Base-by-base conservation (phyloP, 1,140 invertebrate genomes). In the Adoxophyes honmai region DNA sequence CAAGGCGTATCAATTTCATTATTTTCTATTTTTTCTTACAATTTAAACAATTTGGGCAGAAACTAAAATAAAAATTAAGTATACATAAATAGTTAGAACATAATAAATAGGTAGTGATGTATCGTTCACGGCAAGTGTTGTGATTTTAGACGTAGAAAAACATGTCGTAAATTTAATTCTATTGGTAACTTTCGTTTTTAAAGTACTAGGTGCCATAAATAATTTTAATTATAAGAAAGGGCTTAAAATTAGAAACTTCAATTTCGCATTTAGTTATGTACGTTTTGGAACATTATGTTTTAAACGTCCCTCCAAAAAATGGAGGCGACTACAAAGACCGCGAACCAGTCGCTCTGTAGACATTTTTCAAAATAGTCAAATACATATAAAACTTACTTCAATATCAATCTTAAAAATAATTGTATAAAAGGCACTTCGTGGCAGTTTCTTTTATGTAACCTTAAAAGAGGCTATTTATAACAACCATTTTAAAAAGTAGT, bases 361-460 rank as follows among this genome's bases (percentile, higher is more conserved):
- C 52, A 60, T 57, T 54, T 64, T 38, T 64, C 59, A 61, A 71
- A 61, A 71, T 64, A 65, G 55, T 60, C 59, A 60, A 55, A 66
- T 60, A 59, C 53, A 53, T 64, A 70, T 60, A 66, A 68, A 63
- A 64, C 61, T 59, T 66, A 62, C 54, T 59, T 72, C 55, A 59
- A 68, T 69, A 64, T 70, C 58, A 48, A 55, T 33, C 34, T 52
- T 54, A 60, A 48, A 38, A 69, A 66, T 68, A 64, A 70, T 57
- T 73, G 65, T 73, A 79, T 74, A 85, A 81, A 85, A 88, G 86
- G 86, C 86, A 88, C 86, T 77, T 79, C 59, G 73, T 88, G 86
- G 86, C 86, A 88, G 83, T 86, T 80, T 82, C 73, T 71, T 78
- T 80, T 70, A 74, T 59, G 57, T 73, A 62, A 75, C 38, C 69